These are phyloP conservation scores for Nasonovia ribisnigri DNA, from an alignment of 2,888 invertebrate species.

Conservation along the genomic window DNA sequence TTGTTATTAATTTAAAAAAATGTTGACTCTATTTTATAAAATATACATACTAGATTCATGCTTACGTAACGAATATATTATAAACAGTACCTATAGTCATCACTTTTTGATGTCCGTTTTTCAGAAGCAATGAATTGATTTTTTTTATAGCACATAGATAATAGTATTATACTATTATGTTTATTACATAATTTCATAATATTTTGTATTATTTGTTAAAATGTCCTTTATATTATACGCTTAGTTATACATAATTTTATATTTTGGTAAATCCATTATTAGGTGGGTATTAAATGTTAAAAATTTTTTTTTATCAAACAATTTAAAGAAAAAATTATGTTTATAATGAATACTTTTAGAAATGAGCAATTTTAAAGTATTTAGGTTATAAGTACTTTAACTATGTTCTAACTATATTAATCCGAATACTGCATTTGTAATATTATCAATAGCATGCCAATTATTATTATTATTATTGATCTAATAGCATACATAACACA, in stretches of 20 bases:
- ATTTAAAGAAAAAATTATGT: background rate
- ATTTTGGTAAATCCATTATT: too few relatives aligned
- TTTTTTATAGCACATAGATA: background rate
- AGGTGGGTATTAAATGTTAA: background rate
- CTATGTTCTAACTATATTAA: background rate
- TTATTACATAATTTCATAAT: background rate
- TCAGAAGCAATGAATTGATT: background rate
- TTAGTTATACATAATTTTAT: too few relatives aligned
- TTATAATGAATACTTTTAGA: background rate
- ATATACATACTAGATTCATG: background rate
- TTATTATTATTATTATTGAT: constrained; percentile 4
- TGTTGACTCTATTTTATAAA: background rate
- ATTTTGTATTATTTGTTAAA: background rate
- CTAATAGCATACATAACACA: constrained; percentile 65
- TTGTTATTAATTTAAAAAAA: background rate
- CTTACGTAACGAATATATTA: background rate
- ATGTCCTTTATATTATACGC: background rate
- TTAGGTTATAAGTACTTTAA: background rate
- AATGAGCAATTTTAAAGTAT: background rate
- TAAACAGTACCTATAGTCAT: background rate
- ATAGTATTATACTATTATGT: background rate
- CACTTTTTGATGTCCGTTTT: background rate
- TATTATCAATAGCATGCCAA: background rate
- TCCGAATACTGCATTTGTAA: background rate
- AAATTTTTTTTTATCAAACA: background rate